These are phyloP conservation scores for Pseudomyrmex cubaensis DNA, from an alignment of 1,140 invertebrate species.

Conservation along the genomic window DNA sequence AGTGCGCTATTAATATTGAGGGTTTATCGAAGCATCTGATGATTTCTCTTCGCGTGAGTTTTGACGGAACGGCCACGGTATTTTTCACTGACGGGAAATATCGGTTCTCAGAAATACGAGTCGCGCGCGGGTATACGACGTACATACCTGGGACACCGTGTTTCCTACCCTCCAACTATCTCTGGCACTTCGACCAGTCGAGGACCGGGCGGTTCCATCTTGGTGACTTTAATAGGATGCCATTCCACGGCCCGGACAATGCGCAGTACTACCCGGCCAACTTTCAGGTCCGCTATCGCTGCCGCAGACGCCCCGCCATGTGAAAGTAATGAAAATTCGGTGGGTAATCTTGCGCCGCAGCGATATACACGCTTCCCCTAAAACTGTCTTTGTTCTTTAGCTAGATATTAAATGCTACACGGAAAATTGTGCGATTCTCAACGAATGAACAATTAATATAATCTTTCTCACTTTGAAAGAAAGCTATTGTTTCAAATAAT, in stretches of 20 bases:
- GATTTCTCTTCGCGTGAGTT: constrained; percentile 33
- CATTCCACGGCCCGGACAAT: constrained; percentile 66
- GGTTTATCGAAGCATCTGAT: background rate
- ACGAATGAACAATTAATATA: no score
- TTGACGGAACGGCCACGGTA: constrained; percentile 34
- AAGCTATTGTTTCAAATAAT: constrained; percentile 1
- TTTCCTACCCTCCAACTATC: constrained; percentile 54
- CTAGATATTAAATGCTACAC: background rate
- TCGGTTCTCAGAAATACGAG: constrained; percentile 61
- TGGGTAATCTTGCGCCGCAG: background rate
- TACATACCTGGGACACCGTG: constrained; percentile 56
- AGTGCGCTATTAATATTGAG: background rate
- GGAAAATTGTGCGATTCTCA: background rate
- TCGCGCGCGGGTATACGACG: constrained; percentile 11
- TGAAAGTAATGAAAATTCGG: constrained; percentile 67
- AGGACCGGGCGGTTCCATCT: constrained; percentile 60
- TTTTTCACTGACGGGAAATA: constrained; percentile 44
- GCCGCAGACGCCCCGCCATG: constrained; percentile 32
- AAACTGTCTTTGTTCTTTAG: background rate
- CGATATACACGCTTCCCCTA: background rate
- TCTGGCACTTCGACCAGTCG: constrained; percentile 56
- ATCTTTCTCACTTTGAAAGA: no score
- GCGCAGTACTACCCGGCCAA: constrained; percentile 41
- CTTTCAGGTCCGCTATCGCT: constrained; percentile 38
- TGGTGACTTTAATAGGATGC: constrained; percentile 73